Percentiles rank a stretch among this genome's conserved stretches.
Evolutionary conservation across 2,113 vertebrate species (phyloP).

Genomic region (Crotalus helleri): DNA sequence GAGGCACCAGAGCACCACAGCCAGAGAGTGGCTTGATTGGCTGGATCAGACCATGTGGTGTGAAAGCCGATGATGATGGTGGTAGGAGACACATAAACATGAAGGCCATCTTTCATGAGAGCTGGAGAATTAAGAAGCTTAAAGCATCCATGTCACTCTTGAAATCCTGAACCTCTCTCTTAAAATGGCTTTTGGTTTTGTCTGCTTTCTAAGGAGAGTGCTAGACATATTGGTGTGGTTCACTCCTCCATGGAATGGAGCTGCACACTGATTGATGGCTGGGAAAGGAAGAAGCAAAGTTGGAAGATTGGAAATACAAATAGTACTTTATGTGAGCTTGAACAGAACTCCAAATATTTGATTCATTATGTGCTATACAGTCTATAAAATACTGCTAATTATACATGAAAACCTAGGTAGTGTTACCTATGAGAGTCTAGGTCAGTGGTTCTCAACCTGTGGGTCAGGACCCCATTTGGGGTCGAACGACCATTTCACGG

Average conservation of each 20-base stretch:
- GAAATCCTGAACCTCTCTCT: background rate
- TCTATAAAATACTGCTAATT: background rate
- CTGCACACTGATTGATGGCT: background rate
- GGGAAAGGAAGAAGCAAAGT: background rate
- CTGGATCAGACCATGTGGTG: too few species aligned
- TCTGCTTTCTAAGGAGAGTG: background rate
- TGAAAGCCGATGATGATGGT: too few species aligned
- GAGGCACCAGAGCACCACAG: too few species aligned
- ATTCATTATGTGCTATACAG: background rate
- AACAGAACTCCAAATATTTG: background rate
- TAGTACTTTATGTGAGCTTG: background rate
- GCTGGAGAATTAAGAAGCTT: background rate
- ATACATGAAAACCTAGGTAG: background rate
- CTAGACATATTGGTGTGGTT: background rate
- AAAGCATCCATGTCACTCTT: background rate
- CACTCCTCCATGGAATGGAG: background rate
- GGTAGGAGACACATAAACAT: too few species aligned
- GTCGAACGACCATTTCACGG: too few species aligned
- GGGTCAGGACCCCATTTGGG: too few species aligned
- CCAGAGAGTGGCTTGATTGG: too few species aligned
- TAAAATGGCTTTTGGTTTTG: background rate
- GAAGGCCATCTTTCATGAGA: too few species aligned
- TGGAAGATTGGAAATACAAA: background rate
- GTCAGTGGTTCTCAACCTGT: background rate
- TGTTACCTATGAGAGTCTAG: background rate